Evolutionary conservation across 2,888 invertebrate genomes (phyloP), one percentile per base, ranked within the genome.

Genomic region (Pammene fasciana): DNA sequence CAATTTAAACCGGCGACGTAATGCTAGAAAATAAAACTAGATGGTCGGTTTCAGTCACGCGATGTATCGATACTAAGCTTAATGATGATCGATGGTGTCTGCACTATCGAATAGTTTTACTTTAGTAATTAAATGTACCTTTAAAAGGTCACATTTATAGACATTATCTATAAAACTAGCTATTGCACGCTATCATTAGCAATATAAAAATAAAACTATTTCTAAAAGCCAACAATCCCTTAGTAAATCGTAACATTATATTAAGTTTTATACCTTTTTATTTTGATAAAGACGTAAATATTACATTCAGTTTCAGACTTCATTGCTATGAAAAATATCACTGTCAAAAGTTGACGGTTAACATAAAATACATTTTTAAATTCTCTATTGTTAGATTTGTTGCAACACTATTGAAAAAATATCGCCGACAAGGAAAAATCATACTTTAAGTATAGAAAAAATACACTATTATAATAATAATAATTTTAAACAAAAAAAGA

Each of bases 51-150:
- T 50, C 66, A 65, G 75, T 75, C 73, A 77, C 75, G 77, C 78
- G 74, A 77, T 73, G 71, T 72, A 78, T 77, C 77, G 77, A 79
- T 78, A 76, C 74, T 74, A 73, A 73, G 73, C 72, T 71, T 78
- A 76, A 75, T 72, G 70, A 75, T 73, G 76, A 76, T 74, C 71
- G 71, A 75, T 74, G 65, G 75, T 74, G 64, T 52, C 65, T 46
- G 61, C 56, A 46, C 52, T 67, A 72, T 74, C 67, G 72, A 72
- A 67, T 70, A 56, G 67, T 66, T 68, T 67, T 52, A 62, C 56
- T 68, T 67, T 67, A 59, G 52, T 56, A 56, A 54, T 34, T 66
- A 50, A 60, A 34, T 56, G 54, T 57, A 26, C 16, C n/a, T n/a
- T n/a, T 34, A 34, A 60, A 55, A 46, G 43, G 50, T 60, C 64